Evolutionary conservation across 2,797 vertebrate genomes (phyloP), one percentile per base, ranked within the genome.

Genomic region (Mallotus villosus): DNA sequence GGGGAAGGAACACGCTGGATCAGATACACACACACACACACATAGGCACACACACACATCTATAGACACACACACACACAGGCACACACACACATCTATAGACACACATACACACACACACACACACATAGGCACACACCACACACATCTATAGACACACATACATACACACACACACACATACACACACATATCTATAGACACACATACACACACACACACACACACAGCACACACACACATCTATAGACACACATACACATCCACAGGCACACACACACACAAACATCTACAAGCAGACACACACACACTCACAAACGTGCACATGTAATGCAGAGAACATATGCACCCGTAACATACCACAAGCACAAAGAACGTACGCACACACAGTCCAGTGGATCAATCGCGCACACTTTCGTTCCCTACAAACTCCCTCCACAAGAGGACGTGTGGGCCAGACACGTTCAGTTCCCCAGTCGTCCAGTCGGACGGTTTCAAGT

Each of bases 1-100:
- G 89, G 17, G 63, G 76, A 1, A 22, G 41, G 78, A 85, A 4
- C 11, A 34, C 0, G 19, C 60, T 70, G 34, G 29, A 19, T 83
- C 63, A 82, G 34, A 68, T 8, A 80, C 65, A 74, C 59, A 74
- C 3, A 25, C 59, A 74, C 3, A 25, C 46, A 17, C 16, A 8
- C 70, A 74, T 49, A 74, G 12, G 66, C 69, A 57, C 12, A 29
- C 27, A 68, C 22, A 27, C 24, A 49, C 46, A 11, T 11, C 4
- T 11, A 11, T 11, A 41, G 4, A 11, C 37, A 41, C 37, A 11
- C 37, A 4, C 37, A n/a, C n/a, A 32, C 6, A 11, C 37, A 41
- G 4, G 37, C 37, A 4, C 37, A n/a, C n/a, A 32, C 6, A 32
- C 32, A 32, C 32, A 53, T 53, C 24, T 22, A 61, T 4, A 61